Base-by-base conservation (phyloP, 2,888 invertebrate species). In the Heliconius ismenius region DNA sequence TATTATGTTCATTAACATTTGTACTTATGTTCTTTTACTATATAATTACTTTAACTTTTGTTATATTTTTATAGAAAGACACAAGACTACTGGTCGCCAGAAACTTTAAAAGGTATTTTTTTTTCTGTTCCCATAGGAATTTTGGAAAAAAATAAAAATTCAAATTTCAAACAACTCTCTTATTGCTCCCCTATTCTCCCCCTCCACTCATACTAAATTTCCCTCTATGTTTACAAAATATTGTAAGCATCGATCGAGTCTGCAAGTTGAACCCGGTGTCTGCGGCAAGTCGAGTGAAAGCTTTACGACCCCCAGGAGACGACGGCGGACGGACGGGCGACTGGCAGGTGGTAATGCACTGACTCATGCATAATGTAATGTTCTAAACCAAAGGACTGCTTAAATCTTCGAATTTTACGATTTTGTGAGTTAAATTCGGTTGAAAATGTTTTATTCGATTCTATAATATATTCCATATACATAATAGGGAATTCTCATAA, bases 271-370 rank as follows among this genome's bases (percentile, higher is more conserved):
- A 24, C 39, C 32, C 49, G 21, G 4, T 21, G 32, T 32, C 69
- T 58, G 69, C n/a, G 69, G 54, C 54, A 54, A n/a, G n/a, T 36
- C 39, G 65, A 54, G 18, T 69, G 54, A 69, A 49, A 69, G 69
- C 54, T 58, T 69, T 28, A 58, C 4, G 69, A 54, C 28, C 28
- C 54, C 69, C 54, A 13, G n/a, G 69, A 69, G 54, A 39, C 64
- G 64, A 2, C 21, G 3, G 21, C 63, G 63, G 64, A 9, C 13
- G 65, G 4, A 15, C 15, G 39, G 39, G 4, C 11, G 65, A 39
- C 9, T 15, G 13, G 39, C 21, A 69, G 69, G 54, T 54, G 54
- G 4, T 54, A 70, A 54, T 70, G 58, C 69, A 69, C n/a, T 10
- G 28, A 69, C 28, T 54, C 54, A 54, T 69, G 54, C 70, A 58